A percentile compares a stretch with the other conserved stretches of the same genome.
Evolutionary conservation across 2,888 invertebrate genomes (phyloP).

Genomic region (Apodemia mormo): DNA sequence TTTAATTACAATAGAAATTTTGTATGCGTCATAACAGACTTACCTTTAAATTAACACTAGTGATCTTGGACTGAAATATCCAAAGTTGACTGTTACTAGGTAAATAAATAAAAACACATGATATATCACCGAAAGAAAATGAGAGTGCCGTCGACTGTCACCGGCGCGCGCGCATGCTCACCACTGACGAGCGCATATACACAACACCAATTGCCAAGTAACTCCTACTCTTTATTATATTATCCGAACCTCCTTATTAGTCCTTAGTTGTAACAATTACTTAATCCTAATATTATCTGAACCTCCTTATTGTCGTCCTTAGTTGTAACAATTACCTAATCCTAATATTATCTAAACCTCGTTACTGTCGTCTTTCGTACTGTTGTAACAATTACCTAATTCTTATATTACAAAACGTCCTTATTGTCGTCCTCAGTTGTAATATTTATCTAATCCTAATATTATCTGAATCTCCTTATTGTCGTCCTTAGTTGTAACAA

Average conservation of each 20-base stretch:
- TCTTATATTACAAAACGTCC: no score
- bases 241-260: not conserved
- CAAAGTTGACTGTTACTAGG: slow-evolving; percentile 19
- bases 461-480: no score
- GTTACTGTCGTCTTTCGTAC: no score
- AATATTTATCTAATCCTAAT: no score
- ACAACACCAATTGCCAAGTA: slow-evolving; percentile 14
- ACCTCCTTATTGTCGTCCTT: no score
- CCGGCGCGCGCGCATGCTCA: slow-evolving; percentile 52
- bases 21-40: not conserved
- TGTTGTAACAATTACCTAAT: no score
- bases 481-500: no score
- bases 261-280: slow-evolving; percentile 10
- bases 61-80: not conserved
- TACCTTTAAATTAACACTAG: not conserved
- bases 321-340: slow-evolving; percentile 6
- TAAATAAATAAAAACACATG: slow-evolving; percentile 34
- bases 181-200: slow-evolving; percentile 49
- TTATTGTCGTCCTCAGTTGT: no score
- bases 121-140: slow-evolving; percentile 44
- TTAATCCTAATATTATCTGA: not conserved
- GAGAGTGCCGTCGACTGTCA: slow-evolving; percentile 52
- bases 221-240: slow-evolving; percentile 39
- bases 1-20: slow-evolving; percentile 3
- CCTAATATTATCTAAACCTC: not conserved